Evolutionary conservation across 2,113 vertebrate genomes (phyloP).

Genomic region (Cyanocitta stelleri): DNA sequence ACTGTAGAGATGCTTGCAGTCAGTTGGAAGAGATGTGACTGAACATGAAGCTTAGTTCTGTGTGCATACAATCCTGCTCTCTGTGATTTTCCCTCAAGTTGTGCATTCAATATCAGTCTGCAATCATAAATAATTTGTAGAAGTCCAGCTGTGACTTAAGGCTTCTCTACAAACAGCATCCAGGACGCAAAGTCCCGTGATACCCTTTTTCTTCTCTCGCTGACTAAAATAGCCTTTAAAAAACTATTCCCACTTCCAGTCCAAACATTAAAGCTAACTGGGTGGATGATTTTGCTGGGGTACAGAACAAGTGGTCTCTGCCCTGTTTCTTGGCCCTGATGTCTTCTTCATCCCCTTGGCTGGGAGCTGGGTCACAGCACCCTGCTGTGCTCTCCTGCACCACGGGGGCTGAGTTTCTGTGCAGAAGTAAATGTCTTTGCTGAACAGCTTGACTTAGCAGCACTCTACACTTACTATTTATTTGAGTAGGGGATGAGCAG

Average conservation of each 20-base stretch:
- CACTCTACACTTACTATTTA: neutral
- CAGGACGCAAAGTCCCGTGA: neutral
- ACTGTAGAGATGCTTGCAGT: constrained; percentile 21
- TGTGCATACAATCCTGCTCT: neutral
- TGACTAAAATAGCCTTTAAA: neutral
- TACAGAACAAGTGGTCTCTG: neutral
- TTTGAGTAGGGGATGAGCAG: neutral
- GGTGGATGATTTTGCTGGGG: neutral
- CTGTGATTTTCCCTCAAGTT: neutral
- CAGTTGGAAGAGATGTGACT: constrained; percentile 31
- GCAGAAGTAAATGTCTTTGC: neutral
- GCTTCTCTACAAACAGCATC: neutral
- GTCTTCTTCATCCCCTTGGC: neutral
- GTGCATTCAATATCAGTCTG: neutral
- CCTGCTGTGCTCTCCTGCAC: neutral
- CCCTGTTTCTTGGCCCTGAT: neutral
- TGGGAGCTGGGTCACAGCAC: neutral
- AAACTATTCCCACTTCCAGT: neutral
- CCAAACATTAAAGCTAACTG: neutral
- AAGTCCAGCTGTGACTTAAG: neutral
- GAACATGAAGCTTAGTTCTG: neutral
- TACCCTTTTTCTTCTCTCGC: neutral
- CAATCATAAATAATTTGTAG: constrained; percentile 20
- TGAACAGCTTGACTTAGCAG: neutral
- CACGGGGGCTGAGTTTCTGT: neutral